A percentile compares a stretch with the other conserved stretches of the same genome.
These are phyloP conservation scores for Lepidurus arcticus DNA, from an alignment of 1,140 invertebrate species.

Conservation along the genomic window DNA sequence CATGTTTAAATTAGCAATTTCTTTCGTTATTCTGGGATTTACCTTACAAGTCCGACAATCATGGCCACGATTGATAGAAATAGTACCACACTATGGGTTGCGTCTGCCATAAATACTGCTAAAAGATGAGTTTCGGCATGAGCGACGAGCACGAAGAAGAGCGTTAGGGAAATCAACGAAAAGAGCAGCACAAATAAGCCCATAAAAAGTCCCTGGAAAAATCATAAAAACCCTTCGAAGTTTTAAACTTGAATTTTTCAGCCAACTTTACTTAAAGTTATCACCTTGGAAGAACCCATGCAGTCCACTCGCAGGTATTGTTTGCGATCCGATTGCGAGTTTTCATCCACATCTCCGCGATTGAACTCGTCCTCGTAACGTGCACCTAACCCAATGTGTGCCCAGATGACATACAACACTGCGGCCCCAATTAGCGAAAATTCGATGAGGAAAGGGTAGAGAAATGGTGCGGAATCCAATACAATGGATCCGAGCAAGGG, in stretches of 20 bases:
- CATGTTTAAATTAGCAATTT: neutral
- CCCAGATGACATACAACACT: constrained; percentile 97
- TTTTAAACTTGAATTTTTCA: neutral
- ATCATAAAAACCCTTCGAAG: constrained; percentile 11
- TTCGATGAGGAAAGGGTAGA: constrained; percentile 95
- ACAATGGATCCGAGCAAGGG: constrained; percentile 92
- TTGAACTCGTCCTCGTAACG: neutral
- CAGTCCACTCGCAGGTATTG: constrained; percentile 74
- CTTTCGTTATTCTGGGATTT: constrained; percentile 37
- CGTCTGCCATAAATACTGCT: constrained; percentile 83
- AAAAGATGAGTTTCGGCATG: constrained; percentile 62
- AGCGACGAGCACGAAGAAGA: constrained; percentile 88
- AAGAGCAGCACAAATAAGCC: constrained; percentile 80
- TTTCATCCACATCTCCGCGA: constrained; percentile 19
- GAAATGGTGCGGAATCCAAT: constrained; percentile 80
- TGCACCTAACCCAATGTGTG: constrained; percentile 66
- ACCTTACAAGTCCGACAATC: constrained; percentile 80
- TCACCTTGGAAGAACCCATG: constrained; percentile 66
- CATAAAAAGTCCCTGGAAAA: constrained; percentile 80
- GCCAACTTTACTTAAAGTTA: constrained; percentile 27
- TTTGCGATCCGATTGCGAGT: constrained; percentile 64
- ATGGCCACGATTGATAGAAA: constrained; percentile 79
- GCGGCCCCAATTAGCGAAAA: constrained; percentile 94
- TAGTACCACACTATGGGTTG: constrained; percentile 81
- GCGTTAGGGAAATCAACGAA: constrained; percentile 85